Conservation (phyloP, 2,888 invertebrate species). For the Galeruca laticollis region DNA sequence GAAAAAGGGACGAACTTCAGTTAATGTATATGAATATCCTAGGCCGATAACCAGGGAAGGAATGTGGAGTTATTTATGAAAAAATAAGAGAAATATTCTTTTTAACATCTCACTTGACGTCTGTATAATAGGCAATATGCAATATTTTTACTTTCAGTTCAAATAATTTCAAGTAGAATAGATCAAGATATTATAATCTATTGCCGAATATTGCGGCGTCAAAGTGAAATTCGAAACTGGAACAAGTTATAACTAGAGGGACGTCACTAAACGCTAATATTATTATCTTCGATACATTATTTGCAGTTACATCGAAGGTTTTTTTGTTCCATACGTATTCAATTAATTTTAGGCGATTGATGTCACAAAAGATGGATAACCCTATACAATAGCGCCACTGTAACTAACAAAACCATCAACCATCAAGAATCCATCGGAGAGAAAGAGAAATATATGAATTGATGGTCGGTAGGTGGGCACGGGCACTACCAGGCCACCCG, state of each 20-base stretch:
- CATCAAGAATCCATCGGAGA: conserved; percentile 37
- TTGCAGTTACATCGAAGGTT: too few species aligned
- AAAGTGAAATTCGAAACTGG: too few species aligned
- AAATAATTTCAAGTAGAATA: too few species aligned
- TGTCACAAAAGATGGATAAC: conserved; percentile 13
- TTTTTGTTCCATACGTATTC: neutral
- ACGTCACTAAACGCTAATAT: too few species aligned
- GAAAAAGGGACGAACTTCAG: conserved; percentile 11
- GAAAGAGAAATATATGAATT: conserved; percentile 49
- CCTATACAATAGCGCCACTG: conserved; percentile 15
- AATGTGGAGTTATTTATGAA: neutral
- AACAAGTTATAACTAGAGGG: too few species aligned
- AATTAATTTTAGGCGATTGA: conserved; percentile 10
- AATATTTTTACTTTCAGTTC: too few species aligned
- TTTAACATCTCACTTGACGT: too few species aligned
- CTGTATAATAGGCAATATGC: too few species aligned
- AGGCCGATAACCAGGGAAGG: neutral
- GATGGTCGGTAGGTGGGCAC: conserved; percentile 57
- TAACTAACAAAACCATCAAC: conserved; percentile 19
- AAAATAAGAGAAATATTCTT: neutral
- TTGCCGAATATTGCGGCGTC: too few species aligned
- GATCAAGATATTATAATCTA: too few species aligned
- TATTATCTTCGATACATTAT: too few species aligned
- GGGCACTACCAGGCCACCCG: conserved; percentile 54
- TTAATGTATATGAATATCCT: neutral